phyloP scores from a whole-genome alignment of 2,888 invertebrate species.

The Peribatodes rhomboidaria region DNA sequence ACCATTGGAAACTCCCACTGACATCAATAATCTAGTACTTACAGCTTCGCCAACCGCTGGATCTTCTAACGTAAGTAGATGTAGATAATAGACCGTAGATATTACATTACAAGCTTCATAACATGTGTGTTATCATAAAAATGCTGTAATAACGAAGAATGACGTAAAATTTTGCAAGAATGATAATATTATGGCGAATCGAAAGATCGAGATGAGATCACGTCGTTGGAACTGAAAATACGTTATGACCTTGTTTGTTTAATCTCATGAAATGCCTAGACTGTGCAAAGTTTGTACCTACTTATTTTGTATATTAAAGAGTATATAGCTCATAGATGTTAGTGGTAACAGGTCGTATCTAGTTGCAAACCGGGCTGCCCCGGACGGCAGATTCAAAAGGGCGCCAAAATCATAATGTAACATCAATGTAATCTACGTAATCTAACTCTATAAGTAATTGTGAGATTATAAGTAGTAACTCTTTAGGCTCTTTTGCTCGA shows the following conservation, averaged over 20 bases:
- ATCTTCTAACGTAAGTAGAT: constrained; percentile 49
- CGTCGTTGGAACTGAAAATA: constrained; percentile 2
- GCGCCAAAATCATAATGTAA: too few relatives aligned
- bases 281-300: not conserved
- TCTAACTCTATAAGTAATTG: too few relatives aligned
- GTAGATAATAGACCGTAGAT: constrained; percentile 20
- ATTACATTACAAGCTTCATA: constrained; percentile 34
- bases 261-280: not conserved
- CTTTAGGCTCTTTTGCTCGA: too few relatives aligned
- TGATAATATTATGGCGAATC: constrained; percentile 14
- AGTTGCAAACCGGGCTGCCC: too few relatives aligned
- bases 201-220: constrained; percentile 7
- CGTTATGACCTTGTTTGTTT: constrained; percentile 1
- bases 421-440: too few relatives aligned
- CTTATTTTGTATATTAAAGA: too few relatives aligned
- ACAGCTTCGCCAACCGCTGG: constrained; percentile 42
- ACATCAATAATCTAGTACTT: constrained; percentile 27
- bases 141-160: constrained; percentile 7
- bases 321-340: too few relatives aligned
- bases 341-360: too few relatives aligned
- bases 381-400: too few relatives aligned
- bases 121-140: constrained; percentile 24
- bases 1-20: constrained; percentile 39
- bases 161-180: constrained; percentile 8
- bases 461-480: too few relatives aligned